A percentile compares a stretch with the other conserved stretches of the same genome.
phyloP scores from a whole-genome alignment of 2,113 vertebrate species.

The Ciconia boyciana region DNA sequence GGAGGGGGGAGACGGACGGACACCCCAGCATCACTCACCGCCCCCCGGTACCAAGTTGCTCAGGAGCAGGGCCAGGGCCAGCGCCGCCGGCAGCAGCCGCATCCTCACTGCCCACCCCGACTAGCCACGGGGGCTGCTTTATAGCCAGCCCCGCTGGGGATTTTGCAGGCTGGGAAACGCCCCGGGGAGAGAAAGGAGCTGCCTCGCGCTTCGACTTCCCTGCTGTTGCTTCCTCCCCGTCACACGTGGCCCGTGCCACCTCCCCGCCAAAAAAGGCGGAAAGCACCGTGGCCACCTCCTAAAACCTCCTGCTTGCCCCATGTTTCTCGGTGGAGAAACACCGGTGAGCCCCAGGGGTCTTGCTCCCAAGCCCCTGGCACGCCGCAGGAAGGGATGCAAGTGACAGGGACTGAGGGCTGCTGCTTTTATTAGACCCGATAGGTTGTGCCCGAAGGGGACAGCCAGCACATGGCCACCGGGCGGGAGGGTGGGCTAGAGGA shows the following conservation, averaged over 20 bases:
- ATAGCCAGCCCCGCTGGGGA: not conserved
- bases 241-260: not conserved
- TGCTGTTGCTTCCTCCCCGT: not conserved
- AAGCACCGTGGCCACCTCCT: rapidly evolving
- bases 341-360: not conserved
- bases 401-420: rapidly evolving
- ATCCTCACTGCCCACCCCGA: rapidly evolving
- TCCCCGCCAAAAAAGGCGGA: rapidly evolving
- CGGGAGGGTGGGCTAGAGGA: not conserved
- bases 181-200: not conserved
- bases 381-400: rapidly evolving
- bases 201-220: not conserved
- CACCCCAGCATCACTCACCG: not conserved
- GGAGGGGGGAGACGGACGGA: rapidly evolving
- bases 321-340: rapidly evolving
- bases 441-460: rapidly evolving
- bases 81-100: not conserved
- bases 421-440: not conserved
- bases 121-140: rapidly evolving
- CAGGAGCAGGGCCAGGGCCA: constrained; percentile 24
- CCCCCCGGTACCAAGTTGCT: not conserved
- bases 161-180: not conserved
- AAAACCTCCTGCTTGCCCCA: not conserved
- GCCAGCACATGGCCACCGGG: rapidly evolving
- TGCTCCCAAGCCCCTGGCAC: rapidly evolving